A percentile compares a stretch with the other conserved stretches of the same genome.
phyloP scores from a whole-genome alignment of 2,113 vertebrate species.

The Gulo gulo region DNA sequence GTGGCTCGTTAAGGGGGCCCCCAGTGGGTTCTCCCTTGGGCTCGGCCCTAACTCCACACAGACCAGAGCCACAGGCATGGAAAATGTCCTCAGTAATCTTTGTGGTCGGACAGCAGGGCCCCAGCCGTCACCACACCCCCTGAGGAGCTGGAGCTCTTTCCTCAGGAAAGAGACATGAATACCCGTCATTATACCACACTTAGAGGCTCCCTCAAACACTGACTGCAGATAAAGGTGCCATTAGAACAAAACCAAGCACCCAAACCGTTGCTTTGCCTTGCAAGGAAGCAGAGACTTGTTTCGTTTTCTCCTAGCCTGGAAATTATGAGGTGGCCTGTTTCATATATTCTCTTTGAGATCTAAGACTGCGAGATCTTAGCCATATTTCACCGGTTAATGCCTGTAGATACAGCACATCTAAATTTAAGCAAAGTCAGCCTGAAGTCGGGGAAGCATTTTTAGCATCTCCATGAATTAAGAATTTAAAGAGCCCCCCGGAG shows the following conservation, averaged over 20 bases:
- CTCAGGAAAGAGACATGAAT: constrained; percentile 30
- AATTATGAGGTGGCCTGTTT: neutral
- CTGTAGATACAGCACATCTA: neutral
- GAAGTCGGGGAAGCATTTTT: neutral
- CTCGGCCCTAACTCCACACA: neutral
- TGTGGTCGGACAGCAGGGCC: constrained; percentile 69
- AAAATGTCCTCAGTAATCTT: constrained; percentile 52
- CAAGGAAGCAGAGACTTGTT: neutral
- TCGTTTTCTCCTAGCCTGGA: neutral
- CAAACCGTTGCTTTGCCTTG: neutral
- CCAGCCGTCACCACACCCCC: constrained; percentile 66
- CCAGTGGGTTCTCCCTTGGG: neutral
- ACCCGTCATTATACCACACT: constrained; percentile 56
- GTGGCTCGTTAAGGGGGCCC: neutral
- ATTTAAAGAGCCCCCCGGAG: neutral
- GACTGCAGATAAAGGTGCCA: constrained; percentile 50
- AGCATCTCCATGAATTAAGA: neutral
- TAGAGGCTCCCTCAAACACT: constrained; percentile 47
- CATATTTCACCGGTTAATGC: neutral
- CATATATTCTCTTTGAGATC: neutral
- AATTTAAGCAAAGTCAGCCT: neutral
- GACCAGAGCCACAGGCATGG: constrained; percentile 58
- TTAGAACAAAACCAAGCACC: constrained; percentile 26
- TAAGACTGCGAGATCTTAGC: neutral
- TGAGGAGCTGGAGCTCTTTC: constrained; percentile 24